Conservation (phyloP, 2,888 invertebrate species). For the Pseudanteris insignis region DNA sequence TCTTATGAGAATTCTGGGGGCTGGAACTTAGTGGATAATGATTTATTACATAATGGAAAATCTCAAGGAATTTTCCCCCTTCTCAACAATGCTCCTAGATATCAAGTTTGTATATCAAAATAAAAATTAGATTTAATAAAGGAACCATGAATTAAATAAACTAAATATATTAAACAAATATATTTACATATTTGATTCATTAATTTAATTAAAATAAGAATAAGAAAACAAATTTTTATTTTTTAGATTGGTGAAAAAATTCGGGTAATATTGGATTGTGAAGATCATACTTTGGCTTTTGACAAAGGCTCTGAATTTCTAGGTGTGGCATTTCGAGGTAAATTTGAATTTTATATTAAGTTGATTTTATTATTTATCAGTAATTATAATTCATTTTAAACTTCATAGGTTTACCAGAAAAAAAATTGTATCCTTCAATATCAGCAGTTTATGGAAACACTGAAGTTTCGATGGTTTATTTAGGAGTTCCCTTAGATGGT, state of each 20-base stretch:
- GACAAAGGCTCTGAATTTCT: slow-evolving; percentile 98
- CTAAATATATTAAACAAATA: neutral
- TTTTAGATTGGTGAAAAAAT: slow-evolving; percentile 93
- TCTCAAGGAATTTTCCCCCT: slow-evolving; percentile 93
- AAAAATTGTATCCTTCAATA: slow-evolving; percentile 92
- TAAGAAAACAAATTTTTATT: too few relatives aligned
- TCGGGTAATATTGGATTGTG: slow-evolving; percentile 96
- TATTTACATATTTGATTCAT: neutral
- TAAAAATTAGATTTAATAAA: too few relatives aligned
- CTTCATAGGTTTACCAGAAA: slow-evolving; percentile 85
- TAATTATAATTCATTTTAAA: slow-evolving; percentile 1
- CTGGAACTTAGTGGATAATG: slow-evolving; percentile 99
- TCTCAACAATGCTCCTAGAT: slow-evolving; percentile 95
- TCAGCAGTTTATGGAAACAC: slow-evolving; percentile 99
- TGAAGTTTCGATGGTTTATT: slow-evolving; percentile 98
- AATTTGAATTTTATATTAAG: slow-evolving; percentile 3
- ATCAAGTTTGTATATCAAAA: too few relatives aligned
- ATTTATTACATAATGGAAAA: slow-evolving; percentile 94
- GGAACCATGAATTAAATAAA: neutral
- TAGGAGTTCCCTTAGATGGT: slow-evolving; percentile 96
- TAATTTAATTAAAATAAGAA: too few relatives aligned
- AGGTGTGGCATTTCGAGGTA: slow-evolving; percentile 96
- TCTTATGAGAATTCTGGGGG: slow-evolving; percentile 99
- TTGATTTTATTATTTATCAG: neutral
- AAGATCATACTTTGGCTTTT: slow-evolving; percentile 95